Evolutionary conservation across 1,140 invertebrate species (phyloP), one percentile per base, ranked within the genome.

Genomic region (Meloidogyne hapla): DNA sequence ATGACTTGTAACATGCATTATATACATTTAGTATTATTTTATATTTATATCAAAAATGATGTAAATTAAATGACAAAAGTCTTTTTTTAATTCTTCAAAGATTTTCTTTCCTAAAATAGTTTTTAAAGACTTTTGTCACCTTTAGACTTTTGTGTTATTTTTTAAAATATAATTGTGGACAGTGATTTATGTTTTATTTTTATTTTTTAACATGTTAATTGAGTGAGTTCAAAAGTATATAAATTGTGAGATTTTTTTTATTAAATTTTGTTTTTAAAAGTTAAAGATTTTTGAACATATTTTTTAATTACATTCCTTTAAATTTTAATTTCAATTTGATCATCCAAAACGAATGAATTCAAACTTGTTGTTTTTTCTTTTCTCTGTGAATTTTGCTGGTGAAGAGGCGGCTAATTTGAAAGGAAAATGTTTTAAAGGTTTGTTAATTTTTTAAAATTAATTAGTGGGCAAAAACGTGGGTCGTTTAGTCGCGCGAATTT

Each of bases 321-420:
- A 78, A 38, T 18, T 2, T 40, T 18, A 23, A 18, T 25, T 18
- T 73, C 21, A 73, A 63, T 40, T 72, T 71, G 69, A 42, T 66
- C 80, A 33, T 26, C 80, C 80, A 69, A 81, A 81, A n/a, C 80
- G 80, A 48, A 81, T 81, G 75, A 81, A 81, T 69, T 81, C 80
- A 40, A 81, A 81, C 42, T 56, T 56, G 48, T 81, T 81, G 74
- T 81, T 81, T 73, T 78, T 48, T 73, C 80, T 40, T 62, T 81
- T 81, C 21, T 83, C 80, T 28, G 80, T 68, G 48, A 80, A 80
- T 73, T 81, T 83, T 23, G 67, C 18, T 56, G 48, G 18, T 21
- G 48, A n/a, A 0, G 48, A 56, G 1, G 48, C 48, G 18, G n/a
- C 18, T 56, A 56, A 56, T n/a, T n/a, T 56, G 4, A 56, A 56